Conservation (phyloP, 2,113 vertebrate species). For the Eonycteris spelaea region DNA sequence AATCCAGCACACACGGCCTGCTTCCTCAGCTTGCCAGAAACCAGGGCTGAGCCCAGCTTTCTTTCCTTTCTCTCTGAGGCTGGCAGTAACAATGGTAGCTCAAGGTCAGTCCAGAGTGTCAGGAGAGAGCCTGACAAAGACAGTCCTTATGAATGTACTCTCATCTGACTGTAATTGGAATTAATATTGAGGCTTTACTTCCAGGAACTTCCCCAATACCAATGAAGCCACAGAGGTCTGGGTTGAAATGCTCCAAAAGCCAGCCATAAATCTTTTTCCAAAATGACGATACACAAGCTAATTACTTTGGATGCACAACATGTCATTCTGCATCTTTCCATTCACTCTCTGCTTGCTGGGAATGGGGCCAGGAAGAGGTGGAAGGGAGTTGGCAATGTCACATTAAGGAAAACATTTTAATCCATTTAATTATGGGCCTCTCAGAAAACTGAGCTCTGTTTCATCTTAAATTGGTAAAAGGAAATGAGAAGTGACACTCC, state of each 20-base stretch:
- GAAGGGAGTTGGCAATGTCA: constrained; percentile 61
- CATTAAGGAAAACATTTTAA: constrained; percentile 73
- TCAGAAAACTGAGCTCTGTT: constrained; percentile 59
- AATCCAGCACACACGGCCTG: background rate
- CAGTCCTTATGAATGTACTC: constrained; percentile 79
- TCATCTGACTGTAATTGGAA: constrained; percentile 77
- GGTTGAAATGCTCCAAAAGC: constrained; percentile 69
- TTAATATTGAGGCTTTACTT: constrained; percentile 79
- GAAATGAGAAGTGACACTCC: constrained; percentile 65
- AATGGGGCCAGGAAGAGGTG: constrained; percentile 55
- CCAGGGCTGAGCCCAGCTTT: fast-evolving
- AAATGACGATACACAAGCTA: constrained; percentile 76
- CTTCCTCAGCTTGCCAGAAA: background rate
- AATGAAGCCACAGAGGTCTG: constrained; percentile 74
- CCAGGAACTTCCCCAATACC: constrained; percentile 81
- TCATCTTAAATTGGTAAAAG: constrained; percentile 60
- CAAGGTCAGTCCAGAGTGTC: constrained; percentile 64
- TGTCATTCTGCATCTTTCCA: constrained; percentile 40
- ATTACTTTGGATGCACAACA: constrained; percentile 71
- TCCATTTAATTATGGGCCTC: constrained; percentile 71
- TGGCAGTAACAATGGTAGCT: background rate
- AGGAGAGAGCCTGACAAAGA: constrained; percentile 62
- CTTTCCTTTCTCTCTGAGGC: background rate
- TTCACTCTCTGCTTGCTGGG: constrained; percentile 43
- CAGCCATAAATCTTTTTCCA: constrained; percentile 77